Conservation (phyloP, 2,888 invertebrate species). For the Criorhina ranunculi region DNA sequence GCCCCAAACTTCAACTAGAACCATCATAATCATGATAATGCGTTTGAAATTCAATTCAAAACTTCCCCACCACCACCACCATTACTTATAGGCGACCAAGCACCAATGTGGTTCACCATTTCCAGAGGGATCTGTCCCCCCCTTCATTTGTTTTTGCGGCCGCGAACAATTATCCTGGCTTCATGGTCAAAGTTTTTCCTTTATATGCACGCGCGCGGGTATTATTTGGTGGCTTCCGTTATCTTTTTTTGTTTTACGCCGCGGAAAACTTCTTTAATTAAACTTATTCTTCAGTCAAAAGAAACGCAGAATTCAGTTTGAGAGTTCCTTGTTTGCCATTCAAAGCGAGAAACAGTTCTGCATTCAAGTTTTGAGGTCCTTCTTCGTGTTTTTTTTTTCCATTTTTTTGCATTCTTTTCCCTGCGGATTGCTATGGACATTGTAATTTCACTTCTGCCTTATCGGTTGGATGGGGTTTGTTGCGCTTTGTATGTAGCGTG, state of each 20-base stretch:
- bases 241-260: constrained; percentile 60
- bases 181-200: constrained; percentile 72
- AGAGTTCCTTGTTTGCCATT: constrained; percentile 14
- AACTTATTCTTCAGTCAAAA: constrained; percentile 73
- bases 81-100: not conserved
- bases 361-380: constrained; percentile 44
- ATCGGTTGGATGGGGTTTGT: constrained; percentile 54
- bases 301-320: constrained; percentile 60
- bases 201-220: constrained; percentile 60
- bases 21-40: constrained; percentile 60
- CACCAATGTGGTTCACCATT: constrained; percentile 33
- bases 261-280: constrained; percentile 75
- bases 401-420: constrained; percentile 51
- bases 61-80: constrained; percentile 21
- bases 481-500: constrained; percentile 47
- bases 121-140: constrained; percentile 14
- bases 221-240: constrained; percentile 63
- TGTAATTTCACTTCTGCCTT: constrained; percentile 58
- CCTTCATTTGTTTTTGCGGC: constrained; percentile 50
- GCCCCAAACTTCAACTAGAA: constrained; percentile 33
- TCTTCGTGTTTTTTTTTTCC: no score
- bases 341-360: constrained; percentile 49
- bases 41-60: constrained; percentile 70
- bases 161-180: constrained; percentile 71
- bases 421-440: constrained; percentile 67